phyloP scores from a whole-genome alignment of 2,113 vertebrate genomes.

The Mesitornis unicolor region DNA sequence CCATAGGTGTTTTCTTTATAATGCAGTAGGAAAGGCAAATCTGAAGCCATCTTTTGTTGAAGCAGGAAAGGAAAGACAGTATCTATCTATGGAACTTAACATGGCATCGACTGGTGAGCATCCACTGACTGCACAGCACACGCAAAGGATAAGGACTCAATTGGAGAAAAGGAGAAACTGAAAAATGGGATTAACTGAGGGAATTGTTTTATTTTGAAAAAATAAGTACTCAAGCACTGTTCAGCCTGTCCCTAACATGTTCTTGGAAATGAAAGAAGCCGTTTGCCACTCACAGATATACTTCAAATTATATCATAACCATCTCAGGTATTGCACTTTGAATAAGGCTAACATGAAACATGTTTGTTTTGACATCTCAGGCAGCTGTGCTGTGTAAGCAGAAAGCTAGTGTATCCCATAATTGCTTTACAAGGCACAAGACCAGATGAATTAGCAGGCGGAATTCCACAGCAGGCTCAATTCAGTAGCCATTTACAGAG shows the following conservation, averaged over 20 bases:
- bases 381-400: neutral
- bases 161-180: neutral
- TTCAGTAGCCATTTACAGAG: neutral
- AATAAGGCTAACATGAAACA: neutral
- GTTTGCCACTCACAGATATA: neutral
- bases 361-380: neutral
- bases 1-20: neutral
- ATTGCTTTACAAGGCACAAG: neutral
- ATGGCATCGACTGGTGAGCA: neutral
- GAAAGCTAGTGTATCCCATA: neutral
- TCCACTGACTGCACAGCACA: neutral
- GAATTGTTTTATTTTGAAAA: conserved; percentile 19
- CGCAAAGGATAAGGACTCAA: neutral
- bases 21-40: neutral
- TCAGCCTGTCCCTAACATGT: neutral
- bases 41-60: neutral
- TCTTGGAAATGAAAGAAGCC: neutral
- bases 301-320: conserved; percentile 31
- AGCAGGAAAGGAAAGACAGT: neutral
- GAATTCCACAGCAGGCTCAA: neutral
- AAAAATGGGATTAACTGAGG: neutral
- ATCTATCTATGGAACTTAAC: neutral
- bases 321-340: conserved; percentile 2
- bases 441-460: neutral
- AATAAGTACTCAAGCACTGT: neutral